These are phyloP conservation scores for Cantharis rustica DNA, from an alignment of 2,888 invertebrate species.

Conservation along the genomic window DNA sequence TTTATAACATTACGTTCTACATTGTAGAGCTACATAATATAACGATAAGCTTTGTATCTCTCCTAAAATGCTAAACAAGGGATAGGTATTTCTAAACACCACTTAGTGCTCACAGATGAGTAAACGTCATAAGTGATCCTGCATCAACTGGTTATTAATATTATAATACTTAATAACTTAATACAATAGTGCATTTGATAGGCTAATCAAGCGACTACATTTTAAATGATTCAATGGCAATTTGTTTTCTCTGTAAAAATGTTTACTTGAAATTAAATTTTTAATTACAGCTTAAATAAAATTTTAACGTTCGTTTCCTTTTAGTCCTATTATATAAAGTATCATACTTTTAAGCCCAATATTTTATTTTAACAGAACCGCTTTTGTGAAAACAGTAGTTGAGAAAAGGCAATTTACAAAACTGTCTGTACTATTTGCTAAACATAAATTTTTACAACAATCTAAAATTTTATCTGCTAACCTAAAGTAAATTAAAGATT, in stretches of 20 bases:
- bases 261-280: neutral
- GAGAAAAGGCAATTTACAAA: neutral
- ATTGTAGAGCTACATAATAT: too few relatives aligned
- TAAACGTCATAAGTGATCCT: too few relatives aligned
- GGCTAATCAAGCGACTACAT: too few relatives aligned
- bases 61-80: too few relatives aligned
- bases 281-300: neutral
- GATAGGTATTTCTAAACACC: too few relatives aligned
- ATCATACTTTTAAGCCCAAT: neutral
- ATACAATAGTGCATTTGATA: too few relatives aligned
- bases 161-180: too few relatives aligned
- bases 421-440: neutral
- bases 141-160: too few relatives aligned
- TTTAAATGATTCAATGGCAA: neutral
- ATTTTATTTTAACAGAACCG: neutral
- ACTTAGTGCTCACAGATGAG: too few relatives aligned
- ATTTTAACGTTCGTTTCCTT: neutral
- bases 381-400: neutral
- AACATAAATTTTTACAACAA: neutral
- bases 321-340: neutral
- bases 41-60: too few relatives aligned
- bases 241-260: neutral
- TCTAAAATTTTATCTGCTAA: neutral
- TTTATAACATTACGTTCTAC: too few relatives aligned
- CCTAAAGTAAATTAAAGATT: neutral